Evolutionary conservation across 1,140 invertebrate genomes (phyloP).

Genomic region (Oryzaephilus surinamensis): DNA sequence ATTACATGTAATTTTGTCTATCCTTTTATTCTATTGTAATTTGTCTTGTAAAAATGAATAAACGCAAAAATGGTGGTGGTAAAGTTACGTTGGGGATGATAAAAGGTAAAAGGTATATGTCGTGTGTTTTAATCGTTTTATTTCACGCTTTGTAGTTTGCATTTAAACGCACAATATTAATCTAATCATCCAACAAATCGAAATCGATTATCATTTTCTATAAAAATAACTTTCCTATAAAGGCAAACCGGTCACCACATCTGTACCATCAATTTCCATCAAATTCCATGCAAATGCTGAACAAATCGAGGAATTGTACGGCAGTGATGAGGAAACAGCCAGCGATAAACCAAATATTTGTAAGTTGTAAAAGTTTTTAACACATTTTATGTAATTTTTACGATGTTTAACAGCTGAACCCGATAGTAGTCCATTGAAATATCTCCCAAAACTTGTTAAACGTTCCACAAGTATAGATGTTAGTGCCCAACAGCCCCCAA

Average conservation of each 20-base stretch:
- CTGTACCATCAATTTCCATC: slow-evolving; percentile 47
- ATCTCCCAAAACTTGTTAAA: slow-evolving; percentile 32
- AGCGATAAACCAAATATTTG: slow-evolving; percentile 20
- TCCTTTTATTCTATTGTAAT: too few relatives aligned
- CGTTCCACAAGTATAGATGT: slow-evolving; percentile 39
- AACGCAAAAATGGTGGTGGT: slow-evolving; percentile 26
- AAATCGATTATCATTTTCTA: slow-evolving; percentile 4
- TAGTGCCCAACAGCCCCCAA: slow-evolving; percentile 23
- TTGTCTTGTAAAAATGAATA: too few relatives aligned
- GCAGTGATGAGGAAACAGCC: slow-evolving; percentile 43
- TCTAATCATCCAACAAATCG: neutral
- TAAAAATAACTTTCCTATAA: slow-evolving; percentile 15
- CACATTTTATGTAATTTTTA: too few relatives aligned
- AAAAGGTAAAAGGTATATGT: slow-evolving; percentile 34
- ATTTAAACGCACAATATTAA: slow-evolving; percentile 1
- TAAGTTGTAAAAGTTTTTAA: slow-evolving; percentile 26
- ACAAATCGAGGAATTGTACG: slow-evolving; percentile 55
- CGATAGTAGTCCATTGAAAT: slow-evolving; percentile 29
- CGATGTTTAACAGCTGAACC: slow-evolving; percentile 3
- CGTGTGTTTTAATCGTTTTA: slow-evolving; percentile 13
- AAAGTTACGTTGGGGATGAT: slow-evolving; percentile 35
- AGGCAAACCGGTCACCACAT: slow-evolving; percentile 56
- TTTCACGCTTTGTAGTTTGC: slow-evolving; percentile 8
- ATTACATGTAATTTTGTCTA: too few relatives aligned
- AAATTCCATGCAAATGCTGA: slow-evolving; percentile 61